A percentile compares a stretch with the other conserved stretches of the same genome.
These are phyloP conservation scores for Plebejus melissa DNA, from an alignment of 2,888 invertebrate genomes.

Conservation along the genomic window DNA sequence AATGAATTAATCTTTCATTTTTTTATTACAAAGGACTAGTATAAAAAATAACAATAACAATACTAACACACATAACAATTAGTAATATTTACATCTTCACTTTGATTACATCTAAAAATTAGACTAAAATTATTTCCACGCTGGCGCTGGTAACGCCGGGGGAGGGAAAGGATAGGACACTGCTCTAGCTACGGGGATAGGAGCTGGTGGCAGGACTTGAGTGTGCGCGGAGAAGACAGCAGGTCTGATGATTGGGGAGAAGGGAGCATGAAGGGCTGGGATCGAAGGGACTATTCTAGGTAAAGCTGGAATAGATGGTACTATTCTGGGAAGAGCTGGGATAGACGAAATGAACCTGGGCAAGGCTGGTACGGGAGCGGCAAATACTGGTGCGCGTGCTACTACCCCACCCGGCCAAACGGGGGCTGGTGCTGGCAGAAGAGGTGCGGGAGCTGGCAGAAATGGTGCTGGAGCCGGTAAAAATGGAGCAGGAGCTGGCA, in stretches of 20 bases:
- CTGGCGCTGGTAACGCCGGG: slow-evolving; percentile 42
- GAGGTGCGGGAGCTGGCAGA: slow-evolving; percentile 40
- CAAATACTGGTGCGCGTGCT: slow-evolving; percentile 37
- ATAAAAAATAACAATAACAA: slow-evolving; percentile 42
- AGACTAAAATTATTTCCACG: slow-evolving; percentile 64
- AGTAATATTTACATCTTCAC: slow-evolving; percentile 33
- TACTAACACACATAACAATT: slow-evolving; percentile 35
- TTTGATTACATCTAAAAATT: slow-evolving; percentile 35
- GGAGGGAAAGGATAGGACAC: slow-evolving; percentile 22
- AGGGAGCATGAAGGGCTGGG: slow-evolving; percentile 45
- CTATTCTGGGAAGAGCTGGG: slow-evolving; percentile 32
- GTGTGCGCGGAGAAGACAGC: slow-evolving; percentile 43
- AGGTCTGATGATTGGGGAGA: slow-evolving; percentile 47
- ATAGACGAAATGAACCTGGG: slow-evolving; percentile 30
- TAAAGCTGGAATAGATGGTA: slow-evolving; percentile 36
- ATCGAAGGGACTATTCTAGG: slow-evolving; percentile 35
- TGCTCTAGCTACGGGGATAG: slow-evolving; percentile 26
- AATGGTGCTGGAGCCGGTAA: slow-evolving; percentile 38
- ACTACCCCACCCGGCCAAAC: slow-evolving; percentile 37
- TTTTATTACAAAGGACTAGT: slow-evolving; percentile 44
- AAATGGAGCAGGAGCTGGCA: slow-evolving; percentile 39
- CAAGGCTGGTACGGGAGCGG: slow-evolving; percentile 46
- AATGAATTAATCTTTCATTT: slow-evolving; percentile 27
- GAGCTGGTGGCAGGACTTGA: slow-evolving; percentile 47
- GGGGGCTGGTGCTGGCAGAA: slow-evolving; percentile 39